Base-by-base conservation (phyloP, 1,140 invertebrate genomes). In the Drosophila parvula region DNA sequence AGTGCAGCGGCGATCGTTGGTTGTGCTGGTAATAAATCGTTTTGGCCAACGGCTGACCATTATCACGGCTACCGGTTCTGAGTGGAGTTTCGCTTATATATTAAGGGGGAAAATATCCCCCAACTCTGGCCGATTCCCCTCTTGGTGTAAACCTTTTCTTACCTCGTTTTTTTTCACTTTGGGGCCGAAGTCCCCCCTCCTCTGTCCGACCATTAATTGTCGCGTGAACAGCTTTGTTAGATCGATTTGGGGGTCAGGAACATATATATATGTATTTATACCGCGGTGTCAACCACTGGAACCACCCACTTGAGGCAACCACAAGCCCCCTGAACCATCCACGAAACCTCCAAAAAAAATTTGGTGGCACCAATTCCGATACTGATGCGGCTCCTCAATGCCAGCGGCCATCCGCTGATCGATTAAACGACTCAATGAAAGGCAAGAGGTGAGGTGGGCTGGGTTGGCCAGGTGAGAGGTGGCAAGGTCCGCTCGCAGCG, bases 381-480 rank as follows among this genome's bases (percentile, higher is more conserved):
- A 41, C 77, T 43, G 32, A 53, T 50, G 32, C 16, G 50, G 34
- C 64, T 50, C 59, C 81, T 77, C 83, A 86, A 86, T 86, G 83
- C 80, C 84, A 83, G 69, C 62, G 61, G 44, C 81, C 81, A 78
- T 67, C 76, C 84, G 79, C 79, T 88, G 82, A 86, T 86, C 82
- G 82, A 86, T 86, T 86, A 88, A 86, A 86, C 82, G 82, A 86
- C 50, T 57, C 34, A n/a, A 28, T 38, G 62, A 58, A 10, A 27
- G 44, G 47, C 28, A 34, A 4, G 57, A 12, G 18, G 32, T 27
- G 32, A 12, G 30, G 48, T 14, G 36, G n/a, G 7, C 16, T 32
- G 11, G 14, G 4, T 10, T 40, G 38, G 18, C 34, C 48, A 67
- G 64, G 16, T 36, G 22, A 16, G 5, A 50, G 22, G 32, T 27